A percentile compares a stretch with the other conserved stretches of the same genome.
phyloP scores from a whole-genome alignment of 2,113 vertebrate genomes.

The Callipepla californica region DNA sequence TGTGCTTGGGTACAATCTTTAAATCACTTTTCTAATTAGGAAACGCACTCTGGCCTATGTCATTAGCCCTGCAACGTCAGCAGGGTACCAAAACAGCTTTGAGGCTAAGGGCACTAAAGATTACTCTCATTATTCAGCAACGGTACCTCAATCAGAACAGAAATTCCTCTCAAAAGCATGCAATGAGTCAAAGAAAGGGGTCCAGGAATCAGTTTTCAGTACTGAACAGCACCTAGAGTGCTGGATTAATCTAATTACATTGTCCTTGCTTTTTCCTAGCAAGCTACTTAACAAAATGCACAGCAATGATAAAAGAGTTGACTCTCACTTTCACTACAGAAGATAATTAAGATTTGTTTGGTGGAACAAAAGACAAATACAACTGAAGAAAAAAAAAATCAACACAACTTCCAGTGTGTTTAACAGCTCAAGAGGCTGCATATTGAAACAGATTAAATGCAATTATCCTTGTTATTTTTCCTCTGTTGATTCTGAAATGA shows the following conservation, averaged over 20 bases:
- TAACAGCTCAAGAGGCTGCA: background rate
- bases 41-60: background rate
- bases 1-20: background rate
- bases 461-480: constrained; percentile 13
- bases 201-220: background rate
- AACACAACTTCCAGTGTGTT: background rate
- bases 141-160: background rate
- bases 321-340: background rate
- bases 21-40: constrained; percentile 52
- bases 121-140: background rate
- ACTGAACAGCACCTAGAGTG: background rate
- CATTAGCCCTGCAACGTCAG: background rate
- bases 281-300: constrained; percentile 21
- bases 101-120: background rate
- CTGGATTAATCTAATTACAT: constrained; percentile 33
- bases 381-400: background rate
- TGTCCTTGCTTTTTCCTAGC: background rate
- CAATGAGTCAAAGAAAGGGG: background rate
- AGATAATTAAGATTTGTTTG: constrained; percentile 54
- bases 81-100: background rate
- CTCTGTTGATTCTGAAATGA: constrained; percentile 21
- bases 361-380: constrained; percentile 43
- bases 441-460: constrained; percentile 8
- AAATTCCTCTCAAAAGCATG: background rate
- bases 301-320: background rate